phyloP scores from a whole-genome alignment of 2,113 vertebrate genomes.

The Camelus bactrianus region DNA sequence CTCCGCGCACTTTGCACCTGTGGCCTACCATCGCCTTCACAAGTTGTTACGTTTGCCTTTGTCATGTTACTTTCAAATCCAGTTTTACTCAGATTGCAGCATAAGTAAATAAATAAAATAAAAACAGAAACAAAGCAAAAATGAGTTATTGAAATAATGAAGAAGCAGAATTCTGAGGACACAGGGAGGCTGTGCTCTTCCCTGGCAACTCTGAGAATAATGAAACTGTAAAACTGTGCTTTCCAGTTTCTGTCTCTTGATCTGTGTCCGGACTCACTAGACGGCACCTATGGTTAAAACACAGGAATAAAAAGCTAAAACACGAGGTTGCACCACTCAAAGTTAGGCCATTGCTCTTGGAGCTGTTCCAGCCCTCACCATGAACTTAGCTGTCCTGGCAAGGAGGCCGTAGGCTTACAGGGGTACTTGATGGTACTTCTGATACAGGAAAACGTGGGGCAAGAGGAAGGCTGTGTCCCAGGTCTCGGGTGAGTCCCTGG shows the following conservation, averaged over 20 bases:
- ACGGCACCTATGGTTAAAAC: neutral
- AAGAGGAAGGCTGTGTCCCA: too few relatives aligned
- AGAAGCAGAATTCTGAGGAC: slow-evolving; percentile 3
- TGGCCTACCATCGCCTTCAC: neutral
- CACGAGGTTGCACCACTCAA: neutral
- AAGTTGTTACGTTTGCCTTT: neutral
- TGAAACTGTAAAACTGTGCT: neutral
- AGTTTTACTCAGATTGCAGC: neutral
- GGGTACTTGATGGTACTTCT: neutral
- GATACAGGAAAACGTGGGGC: too few relatives aligned
- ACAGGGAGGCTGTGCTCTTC: neutral
- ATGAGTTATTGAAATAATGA: neutral
- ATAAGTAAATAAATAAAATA: neutral
- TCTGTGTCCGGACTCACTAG: neutral
- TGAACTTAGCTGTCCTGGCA: neutral
- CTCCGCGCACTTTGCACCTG: neutral
- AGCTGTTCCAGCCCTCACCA: neutral
- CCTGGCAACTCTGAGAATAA: neutral
- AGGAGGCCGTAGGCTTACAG: neutral
- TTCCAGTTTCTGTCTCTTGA: neutral
- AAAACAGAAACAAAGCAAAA: neutral
- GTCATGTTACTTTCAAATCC: neutral
- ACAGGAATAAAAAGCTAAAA: neutral
- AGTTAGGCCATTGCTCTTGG: neutral
- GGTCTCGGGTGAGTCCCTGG: too few relatives aligned